These are phyloP conservation scores for Lerista edwardsae DNA, from an alignment of 2,797 vertebrate genomes.

Conservation along the genomic window DNA sequence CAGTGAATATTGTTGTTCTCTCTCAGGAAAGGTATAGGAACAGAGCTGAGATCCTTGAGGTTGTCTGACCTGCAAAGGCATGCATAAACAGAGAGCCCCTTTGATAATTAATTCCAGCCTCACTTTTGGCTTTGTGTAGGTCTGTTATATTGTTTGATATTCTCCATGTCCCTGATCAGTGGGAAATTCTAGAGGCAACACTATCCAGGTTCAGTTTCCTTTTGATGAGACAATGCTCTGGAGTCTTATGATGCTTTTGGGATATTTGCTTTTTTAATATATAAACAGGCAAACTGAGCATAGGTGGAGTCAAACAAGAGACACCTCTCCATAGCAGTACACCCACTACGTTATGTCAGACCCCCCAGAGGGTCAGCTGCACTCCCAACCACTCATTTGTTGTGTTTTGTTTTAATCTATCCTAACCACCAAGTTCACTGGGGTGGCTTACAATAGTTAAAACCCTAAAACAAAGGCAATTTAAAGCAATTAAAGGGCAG, in stretches of 20 bases:
- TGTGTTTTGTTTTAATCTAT: background rate
- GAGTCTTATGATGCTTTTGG: background rate
- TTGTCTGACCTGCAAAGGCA: conserved; percentile 31
- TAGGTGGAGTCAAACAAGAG: background rate
- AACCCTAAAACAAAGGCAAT: too few species aligned
- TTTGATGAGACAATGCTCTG: background rate
- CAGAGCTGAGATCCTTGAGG: conserved; percentile 45
- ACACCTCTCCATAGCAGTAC: background rate
- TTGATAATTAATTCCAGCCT: conserved; percentile 53
- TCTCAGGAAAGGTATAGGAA: conserved; percentile 4
- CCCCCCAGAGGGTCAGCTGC: background rate
- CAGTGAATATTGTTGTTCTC: conserved; percentile 38
- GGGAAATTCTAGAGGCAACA: background rate
- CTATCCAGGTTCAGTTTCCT: background rate
- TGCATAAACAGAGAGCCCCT: conserved; percentile 37
- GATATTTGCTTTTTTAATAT: background rate
- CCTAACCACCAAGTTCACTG: background rate
- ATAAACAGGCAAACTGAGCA: background rate
- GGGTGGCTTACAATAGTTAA: too few species aligned
- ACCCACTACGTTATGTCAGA: background rate
- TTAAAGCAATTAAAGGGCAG: too few species aligned
- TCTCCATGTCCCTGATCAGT: background rate
- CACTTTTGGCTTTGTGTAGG: conserved; percentile 34
- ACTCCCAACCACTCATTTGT: too few species aligned
- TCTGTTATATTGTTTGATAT: background rate